Base-by-base conservation (phyloP, 2,113 vertebrate species). In the Muntiacus muntjak region DNA sequence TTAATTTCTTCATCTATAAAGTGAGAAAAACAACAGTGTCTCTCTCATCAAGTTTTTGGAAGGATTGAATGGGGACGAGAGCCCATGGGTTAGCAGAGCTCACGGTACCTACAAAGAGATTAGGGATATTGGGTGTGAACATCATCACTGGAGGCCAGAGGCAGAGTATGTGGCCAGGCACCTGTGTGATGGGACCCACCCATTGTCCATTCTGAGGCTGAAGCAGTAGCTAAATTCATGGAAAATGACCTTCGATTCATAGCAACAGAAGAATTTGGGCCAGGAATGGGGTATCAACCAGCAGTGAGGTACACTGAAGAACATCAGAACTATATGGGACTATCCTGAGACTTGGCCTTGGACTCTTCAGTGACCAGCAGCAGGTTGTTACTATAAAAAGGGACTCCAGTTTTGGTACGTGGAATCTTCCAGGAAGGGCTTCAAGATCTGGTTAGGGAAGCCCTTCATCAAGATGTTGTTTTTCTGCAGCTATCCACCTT, bases 311-410 rank as follows among this genome's bases (percentile, higher is more conserved):
- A 40, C 8, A 25, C 16, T 14, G 40, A 10, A 40, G n/a, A 90
- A 71, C 26, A 64, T 83, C 71, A 74, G 13, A 92, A 33, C 8
- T 21, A 25, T 14, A 30, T 30, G 26, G 55, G 40, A 71, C 26
- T 23, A 3, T 17, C 57, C 25, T 92, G 28, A 30, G 67, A 84
- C 96, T 98, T 99, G 21, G 83, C 99, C 79, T 99, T 99, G 0
- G 98, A 62, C 57, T 99, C 99, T 7, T 98, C 98, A 95, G 99
- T 99, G 23, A 99, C 99, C 91, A 99, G 90, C 62, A 99, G 91
- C 43, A 99, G 82, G 0, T 99, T 99, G 1, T 98, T 99, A 0
- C 99, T 76, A 99, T 96, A 21, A 99, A 99, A 60, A 99, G 25
- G 33, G 50, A 13, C 33, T 83, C 50, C 11, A 82, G 36, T 99